phyloP scores from a whole-genome alignment of 1,140 invertebrate species.

The Magallana gigas region DNA sequence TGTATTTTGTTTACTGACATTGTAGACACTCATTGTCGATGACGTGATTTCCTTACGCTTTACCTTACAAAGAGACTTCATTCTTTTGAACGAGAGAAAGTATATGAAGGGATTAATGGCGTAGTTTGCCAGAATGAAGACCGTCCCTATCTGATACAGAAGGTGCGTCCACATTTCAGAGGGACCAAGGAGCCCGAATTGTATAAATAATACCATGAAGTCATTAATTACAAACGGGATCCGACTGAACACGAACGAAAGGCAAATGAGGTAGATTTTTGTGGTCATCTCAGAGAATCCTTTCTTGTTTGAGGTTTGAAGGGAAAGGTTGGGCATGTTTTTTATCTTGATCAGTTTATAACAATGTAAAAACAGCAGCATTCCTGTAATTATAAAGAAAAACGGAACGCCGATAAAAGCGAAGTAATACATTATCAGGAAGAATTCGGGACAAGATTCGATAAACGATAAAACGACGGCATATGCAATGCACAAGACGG shows the following conservation, averaged over 20 bases:
- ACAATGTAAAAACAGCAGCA: too few species aligned
- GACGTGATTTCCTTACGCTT: background rate
- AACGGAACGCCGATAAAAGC: too few species aligned
- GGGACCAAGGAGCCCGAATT: background rate
- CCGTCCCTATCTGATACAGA: background rate
- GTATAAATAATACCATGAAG: background rate
- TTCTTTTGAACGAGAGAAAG: background rate
- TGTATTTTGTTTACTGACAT: too few species aligned
- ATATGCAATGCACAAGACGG: too few species aligned
- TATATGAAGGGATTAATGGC: background rate
- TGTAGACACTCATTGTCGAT: too few species aligned
- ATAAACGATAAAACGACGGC: too few species aligned
- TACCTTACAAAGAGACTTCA: background rate
- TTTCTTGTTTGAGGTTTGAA: too few species aligned
- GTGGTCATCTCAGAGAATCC: background rate
- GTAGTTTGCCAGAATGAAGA: background rate
- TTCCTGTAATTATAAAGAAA: too few species aligned
- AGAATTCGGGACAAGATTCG: too few species aligned
- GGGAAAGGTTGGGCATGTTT: too few species aligned
- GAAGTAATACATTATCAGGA: too few species aligned
- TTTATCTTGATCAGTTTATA: too few species aligned
- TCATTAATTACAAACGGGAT: background rate
- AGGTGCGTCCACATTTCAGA: background rate
- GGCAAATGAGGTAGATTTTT: constrained; percentile 1
- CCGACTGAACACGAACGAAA: background rate